Base-by-base conservation (phyloP, 2,797 vertebrate species). In the Pempheris klunzingeri region DNA sequence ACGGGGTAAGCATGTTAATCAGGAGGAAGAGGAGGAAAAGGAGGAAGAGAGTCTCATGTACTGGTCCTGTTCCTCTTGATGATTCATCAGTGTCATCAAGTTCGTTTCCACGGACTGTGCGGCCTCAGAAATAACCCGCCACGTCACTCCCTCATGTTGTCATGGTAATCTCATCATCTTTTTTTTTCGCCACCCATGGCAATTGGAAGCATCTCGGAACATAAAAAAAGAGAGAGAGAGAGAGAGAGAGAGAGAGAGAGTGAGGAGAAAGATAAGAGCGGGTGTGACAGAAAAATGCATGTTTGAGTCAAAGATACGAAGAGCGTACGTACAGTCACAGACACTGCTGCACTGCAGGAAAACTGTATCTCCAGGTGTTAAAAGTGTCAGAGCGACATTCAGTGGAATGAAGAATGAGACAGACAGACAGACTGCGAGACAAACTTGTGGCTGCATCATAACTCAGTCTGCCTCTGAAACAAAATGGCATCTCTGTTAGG, bases 151-250 rank as follows among this genome's bases (percentile, higher is more conserved):
- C 74, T 83, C 66, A 82, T 62, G 90, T 93, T 92, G 90, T 93
- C 92, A 92, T 92, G 91, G 92, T 86, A 91, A 94, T 94, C 78
- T 84, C 81, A 44, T 87, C 69, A 64, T 85, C 41, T 73, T 82
- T 67, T 80, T 85, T 89, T 79, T 78, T n/a, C n/a, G 79, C 81
- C 71, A 72, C 83, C 67, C 46, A 26, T 78, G 49, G 81, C 74
- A 85, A 72, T 78, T 39, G 67, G 68, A 82, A 55, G 63, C 77
- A 80, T 79, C 30, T 32, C 53, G 59, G 80, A 76, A 60, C 49
- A 53, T 32, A 4, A 12, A 32, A 60, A 50, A 53, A 36, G 28
- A 39, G 11, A 2, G 13, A 60, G 20, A 62, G 14, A 32, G 24
- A 34, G 24, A 69, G 49, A 28, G 24, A 28, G 24, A 17, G n/a